These are phyloP conservation scores for Conomelus anceps DNA, from an alignment of 2,888 invertebrate genomes.

Conservation along the genomic window DNA sequence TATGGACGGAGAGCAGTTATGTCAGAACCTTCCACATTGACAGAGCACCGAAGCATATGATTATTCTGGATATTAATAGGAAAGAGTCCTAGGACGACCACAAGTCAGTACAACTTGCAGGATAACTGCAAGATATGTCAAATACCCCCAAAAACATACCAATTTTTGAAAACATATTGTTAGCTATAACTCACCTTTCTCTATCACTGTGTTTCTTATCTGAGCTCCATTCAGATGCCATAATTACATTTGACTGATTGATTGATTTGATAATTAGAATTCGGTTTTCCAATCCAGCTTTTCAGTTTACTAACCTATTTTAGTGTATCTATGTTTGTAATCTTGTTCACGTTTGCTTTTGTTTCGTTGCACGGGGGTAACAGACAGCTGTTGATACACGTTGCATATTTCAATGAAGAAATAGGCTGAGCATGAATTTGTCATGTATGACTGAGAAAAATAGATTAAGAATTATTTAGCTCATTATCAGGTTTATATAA, in stretches of 20 bases:
- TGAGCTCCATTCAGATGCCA: conserved; percentile 40
- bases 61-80: too few species aligned
- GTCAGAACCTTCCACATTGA: too few species aligned
- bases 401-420: not conserved
- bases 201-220: conserved; percentile 74
- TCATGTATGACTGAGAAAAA: too few species aligned
- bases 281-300: not conserved
- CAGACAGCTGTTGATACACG: not conserved
- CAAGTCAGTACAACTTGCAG: too few species aligned
- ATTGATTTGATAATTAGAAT: not conserved
- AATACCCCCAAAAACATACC: not conserved
- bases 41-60: too few species aligned
- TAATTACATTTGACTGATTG: too few species aligned
- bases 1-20: too few species aligned
- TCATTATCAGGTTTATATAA: too few species aligned
- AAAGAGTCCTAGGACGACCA: too few species aligned
- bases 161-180: conserved; percentile 28
- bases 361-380: not conserved
- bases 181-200: conserved; percentile 52
- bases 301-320: not conserved
- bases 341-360: not conserved
- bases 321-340: too few species aligned
- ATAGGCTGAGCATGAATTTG: not conserved
- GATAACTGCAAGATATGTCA: too few species aligned
- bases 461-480: too few species aligned